phyloP scores from a whole-genome alignment of 2,888 invertebrate genomes.

The Ectropis crepuscularia region DNA sequence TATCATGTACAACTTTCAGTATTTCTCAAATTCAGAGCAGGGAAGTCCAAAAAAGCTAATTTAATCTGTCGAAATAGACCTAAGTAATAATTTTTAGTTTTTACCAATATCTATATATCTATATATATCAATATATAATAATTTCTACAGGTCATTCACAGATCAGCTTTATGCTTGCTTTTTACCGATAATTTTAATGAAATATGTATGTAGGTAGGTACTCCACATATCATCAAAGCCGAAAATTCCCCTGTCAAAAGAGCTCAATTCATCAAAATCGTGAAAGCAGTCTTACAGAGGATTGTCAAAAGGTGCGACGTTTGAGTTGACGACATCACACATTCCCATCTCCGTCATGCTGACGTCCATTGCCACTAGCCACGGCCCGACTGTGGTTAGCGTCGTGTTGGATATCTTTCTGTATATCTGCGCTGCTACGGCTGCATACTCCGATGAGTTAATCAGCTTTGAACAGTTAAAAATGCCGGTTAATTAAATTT shows the following conservation, averaged over 20 bases:
- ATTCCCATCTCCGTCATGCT: constrained; percentile 88
- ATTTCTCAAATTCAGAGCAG: too few species aligned
- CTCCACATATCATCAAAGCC: too few species aligned
- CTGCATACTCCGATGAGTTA: constrained; percentile 63
- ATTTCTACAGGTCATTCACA: too few species aligned
- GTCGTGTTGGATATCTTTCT: constrained; percentile 54
- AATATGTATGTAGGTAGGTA: too few species aligned
- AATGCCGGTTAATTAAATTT: too few species aligned
- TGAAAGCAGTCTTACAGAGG: constrained; percentile 69
- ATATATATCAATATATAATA: too few species aligned
- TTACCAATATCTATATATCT: too few species aligned
- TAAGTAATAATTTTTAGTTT: too few species aligned
- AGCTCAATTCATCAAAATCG: constrained; percentile 4
- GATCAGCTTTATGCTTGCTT: too few species aligned
- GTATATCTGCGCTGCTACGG: constrained; percentile 59
- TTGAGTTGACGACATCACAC: constrained; percentile 88
- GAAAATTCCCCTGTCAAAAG: not conserved
- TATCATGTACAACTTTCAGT: too few species aligned
- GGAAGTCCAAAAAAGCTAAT: too few species aligned
- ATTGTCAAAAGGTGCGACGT: constrained; percentile 85
- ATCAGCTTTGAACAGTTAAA: constrained; percentile 51
- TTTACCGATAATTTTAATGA: constrained; percentile 3
- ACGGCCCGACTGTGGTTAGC: constrained; percentile 59
- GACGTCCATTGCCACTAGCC: constrained; percentile 77
- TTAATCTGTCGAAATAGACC: too few species aligned